These are phyloP conservation scores for Brachirus orientalis DNA, from an alignment of 2,113 vertebrate species.

Conservation along the genomic window DNA sequence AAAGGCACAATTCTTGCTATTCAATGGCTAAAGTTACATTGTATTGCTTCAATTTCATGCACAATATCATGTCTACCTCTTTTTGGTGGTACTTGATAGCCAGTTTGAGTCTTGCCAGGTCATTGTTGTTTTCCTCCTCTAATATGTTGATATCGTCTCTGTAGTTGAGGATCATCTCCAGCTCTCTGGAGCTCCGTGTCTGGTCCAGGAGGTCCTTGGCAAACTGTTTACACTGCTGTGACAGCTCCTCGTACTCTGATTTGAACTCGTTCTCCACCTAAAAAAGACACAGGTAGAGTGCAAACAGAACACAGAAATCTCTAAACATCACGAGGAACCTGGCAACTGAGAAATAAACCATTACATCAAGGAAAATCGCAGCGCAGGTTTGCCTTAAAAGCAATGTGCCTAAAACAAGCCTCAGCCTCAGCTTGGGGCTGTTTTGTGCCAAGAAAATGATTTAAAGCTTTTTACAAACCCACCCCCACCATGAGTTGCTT, in stretches of 20 bases:
- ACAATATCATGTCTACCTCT: slow-evolving; percentile 83
- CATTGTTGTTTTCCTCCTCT: slow-evolving; percentile 91
- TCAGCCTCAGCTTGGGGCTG: neutral
- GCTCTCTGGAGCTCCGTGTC: slow-evolving; percentile 95
- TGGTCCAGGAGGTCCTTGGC: slow-evolving; percentile 98
- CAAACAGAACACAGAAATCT: neutral
- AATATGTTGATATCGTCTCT: slow-evolving; percentile 89
- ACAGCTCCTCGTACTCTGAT: slow-evolving; percentile 96
- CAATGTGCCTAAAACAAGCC: neutral
- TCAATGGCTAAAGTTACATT: no score
- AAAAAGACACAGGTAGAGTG: neutral
- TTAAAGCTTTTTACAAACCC: neutral
- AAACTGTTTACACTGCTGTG: slow-evolving; percentile 95
- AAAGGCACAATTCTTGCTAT: no score
- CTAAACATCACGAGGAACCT: neutral
- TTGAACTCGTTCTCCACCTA: slow-evolving; percentile 97
- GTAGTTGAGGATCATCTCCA: slow-evolving; percentile 98
- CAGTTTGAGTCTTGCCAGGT: slow-evolving; percentile 94
- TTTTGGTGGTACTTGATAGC: slow-evolving; percentile 99
- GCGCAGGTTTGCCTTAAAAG: neutral
- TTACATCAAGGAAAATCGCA: neutral
- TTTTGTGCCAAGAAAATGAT: neutral
- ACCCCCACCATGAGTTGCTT: no score
- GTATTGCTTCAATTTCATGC: no score
- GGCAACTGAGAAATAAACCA: neutral